phyloP scores from a whole-genome alignment of 2,113 vertebrate species.

The Macaca nemestrina region DNA sequence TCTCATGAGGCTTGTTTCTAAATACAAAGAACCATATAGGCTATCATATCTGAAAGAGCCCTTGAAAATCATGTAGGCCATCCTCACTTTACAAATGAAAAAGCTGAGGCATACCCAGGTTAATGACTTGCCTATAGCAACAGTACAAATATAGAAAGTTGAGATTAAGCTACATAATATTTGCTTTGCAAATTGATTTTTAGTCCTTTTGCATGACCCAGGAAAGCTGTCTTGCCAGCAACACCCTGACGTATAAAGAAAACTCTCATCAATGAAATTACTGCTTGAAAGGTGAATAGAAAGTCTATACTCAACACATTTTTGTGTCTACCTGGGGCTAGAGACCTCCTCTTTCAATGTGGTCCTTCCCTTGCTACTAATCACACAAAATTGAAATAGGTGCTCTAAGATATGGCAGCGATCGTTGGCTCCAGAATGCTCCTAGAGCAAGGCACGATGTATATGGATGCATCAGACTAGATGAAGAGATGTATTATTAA shows the following conservation, averaged over 20 bases:
- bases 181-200: constrained; percentile 58
- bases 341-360: background rate
- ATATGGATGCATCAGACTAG: background rate
- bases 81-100: background rate
- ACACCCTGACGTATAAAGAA: background rate
- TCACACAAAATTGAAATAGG: background rate
- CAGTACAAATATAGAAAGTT: constrained; percentile 2
- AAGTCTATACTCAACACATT: background rate
- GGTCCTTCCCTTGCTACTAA: background rate
- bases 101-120: background rate
- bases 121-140: background rate
- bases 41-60: background rate
- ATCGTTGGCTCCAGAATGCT: background rate
- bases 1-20: background rate
- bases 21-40: background rate
- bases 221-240: background rate
- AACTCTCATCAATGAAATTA: background rate
- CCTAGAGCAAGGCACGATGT: background rate
- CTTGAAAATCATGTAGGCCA: background rate
- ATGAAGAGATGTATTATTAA: constrained; percentile 26
- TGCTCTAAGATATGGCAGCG: background rate
- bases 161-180: background rate
- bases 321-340: background rate
- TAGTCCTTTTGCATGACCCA: background rate
- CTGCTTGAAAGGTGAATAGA: background rate